Base-by-base conservation (phyloP, 2,888 invertebrate species). In the Ophion obscuratus region DNA sequence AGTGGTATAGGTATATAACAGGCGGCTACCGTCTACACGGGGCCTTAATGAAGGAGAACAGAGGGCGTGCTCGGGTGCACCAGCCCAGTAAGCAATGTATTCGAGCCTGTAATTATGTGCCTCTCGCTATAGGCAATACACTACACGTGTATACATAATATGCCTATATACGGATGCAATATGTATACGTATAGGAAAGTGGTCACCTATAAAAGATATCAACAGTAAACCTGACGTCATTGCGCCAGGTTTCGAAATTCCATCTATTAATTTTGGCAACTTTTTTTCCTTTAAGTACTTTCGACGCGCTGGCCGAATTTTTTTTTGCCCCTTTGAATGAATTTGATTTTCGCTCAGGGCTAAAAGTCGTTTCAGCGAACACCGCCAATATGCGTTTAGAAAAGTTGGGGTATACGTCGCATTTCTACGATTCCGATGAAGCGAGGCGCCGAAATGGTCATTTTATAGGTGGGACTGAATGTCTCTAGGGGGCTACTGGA, bases 41-140 rank as follows among this genome's bases (percentile, higher is more conserved):
- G 89, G 88, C 90, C 91, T 93, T 93, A 93, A 93, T 92, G 92
- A 93, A 93, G 92, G 92, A 91, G 92, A 93, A 91, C 92, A 91
- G 93, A 93, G 92, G 93, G 93, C 93, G 93, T 92, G 92, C 91
- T 92, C 93, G 91, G 92, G 91, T 92, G 92, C 93, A 92, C 92
- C 92, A 90, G 90, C 89, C 91, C 90, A 86, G 91, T 92, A 91
- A 92, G 93, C 92, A 92, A 93, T 92, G 92, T 92, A 93, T 92
- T 92, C 89, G 89, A 93, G 90, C 93, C 92, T 90, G 91, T 93
- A 93, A 93, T 93, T 93, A 93, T 92, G 90, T 84, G 74, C 81
- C 86, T 86, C 84, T 81, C 86, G 82, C 83, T 84, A 87, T 83
- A 53, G 79, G 79, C 84, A 75, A 88, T 76, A 85, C 85, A 53